Evolutionary conservation across 2,113 vertebrate species (phyloP).

Genomic region (Meriones unguiculatus): DNA sequence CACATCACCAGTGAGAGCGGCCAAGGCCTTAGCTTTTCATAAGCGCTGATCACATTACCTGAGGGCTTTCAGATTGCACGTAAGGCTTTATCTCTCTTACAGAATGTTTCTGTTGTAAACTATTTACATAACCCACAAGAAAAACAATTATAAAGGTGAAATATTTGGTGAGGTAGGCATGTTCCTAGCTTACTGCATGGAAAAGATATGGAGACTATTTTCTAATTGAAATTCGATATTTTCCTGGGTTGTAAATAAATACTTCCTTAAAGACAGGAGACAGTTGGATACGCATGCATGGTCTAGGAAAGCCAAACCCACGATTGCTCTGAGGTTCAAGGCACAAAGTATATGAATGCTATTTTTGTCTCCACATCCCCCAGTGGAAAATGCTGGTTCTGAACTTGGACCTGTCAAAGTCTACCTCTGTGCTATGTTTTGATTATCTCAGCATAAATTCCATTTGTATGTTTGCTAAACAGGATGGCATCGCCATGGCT

Average conservation of each 20-base stretch:
- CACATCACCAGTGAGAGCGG: neutral
- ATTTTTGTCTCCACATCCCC: conserved; percentile 38
- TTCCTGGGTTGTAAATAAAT: neutral
- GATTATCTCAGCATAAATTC: conserved; percentile 71
- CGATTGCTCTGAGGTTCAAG: neutral
- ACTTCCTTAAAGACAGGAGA: neutral
- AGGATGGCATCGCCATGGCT: conserved; percentile 81
- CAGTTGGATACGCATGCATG: neutral
- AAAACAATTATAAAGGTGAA: conserved; percentile 33
- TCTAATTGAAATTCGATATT: conserved; percentile 26
- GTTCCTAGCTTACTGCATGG: neutral
- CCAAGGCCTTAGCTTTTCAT: neutral
- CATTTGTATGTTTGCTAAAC: conserved; percentile 83
- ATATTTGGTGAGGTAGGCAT: neutral
- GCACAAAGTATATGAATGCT: neutral
- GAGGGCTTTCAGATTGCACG: conserved; percentile 1
- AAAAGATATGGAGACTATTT: neutral
- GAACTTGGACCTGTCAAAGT: conserved; percentile 50
- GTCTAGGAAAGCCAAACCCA: conserved; percentile 8
- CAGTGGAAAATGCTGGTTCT: conserved; percentile 69
- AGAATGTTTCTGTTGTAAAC: neutral
- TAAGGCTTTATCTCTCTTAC: conserved; percentile 2
- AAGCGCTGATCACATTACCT: neutral
- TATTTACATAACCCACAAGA: neutral
- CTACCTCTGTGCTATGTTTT: conserved; percentile 76